phyloP scores from a whole-genome alignment of 2,113 vertebrate genomes.

The Notechis scutatus region DNA sequence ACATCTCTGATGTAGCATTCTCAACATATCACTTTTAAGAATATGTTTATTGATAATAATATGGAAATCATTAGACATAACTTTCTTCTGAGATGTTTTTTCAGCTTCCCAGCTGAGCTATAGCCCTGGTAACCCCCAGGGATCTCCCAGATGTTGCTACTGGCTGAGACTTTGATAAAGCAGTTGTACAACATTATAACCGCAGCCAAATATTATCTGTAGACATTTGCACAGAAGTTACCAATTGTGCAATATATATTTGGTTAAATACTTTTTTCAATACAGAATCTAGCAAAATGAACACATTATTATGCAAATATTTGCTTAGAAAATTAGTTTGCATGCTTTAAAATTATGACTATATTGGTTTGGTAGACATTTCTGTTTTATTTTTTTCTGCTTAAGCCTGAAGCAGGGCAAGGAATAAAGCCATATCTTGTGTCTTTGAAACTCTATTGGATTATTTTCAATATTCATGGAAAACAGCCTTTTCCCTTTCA shows the following conservation, averaged over 20 bases:
- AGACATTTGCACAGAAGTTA: neutral
- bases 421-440: neutral
- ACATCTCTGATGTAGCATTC: neutral
- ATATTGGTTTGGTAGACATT: neutral
- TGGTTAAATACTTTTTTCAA: neutral
- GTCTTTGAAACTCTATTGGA: neutral
- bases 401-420: neutral
- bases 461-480: neutral
- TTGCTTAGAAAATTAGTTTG: neutral
- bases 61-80: neutral
- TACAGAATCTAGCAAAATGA: neutral
- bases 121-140: neutral
- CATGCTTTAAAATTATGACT: neutral
- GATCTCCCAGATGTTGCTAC: neutral
- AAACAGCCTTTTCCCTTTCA: neutral
- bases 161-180: neutral
- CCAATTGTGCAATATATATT: neutral
- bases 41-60: neutral
- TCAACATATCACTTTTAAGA: neutral
- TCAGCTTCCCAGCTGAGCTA: neutral
- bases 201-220: neutral
- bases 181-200: neutral
- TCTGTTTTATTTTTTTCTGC: neutral
- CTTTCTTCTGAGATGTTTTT: neutral
- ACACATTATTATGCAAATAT: neutral